Base-by-base conservation (phyloP, 1,140 invertebrate species). In the Heliothis subflexa region DNA sequence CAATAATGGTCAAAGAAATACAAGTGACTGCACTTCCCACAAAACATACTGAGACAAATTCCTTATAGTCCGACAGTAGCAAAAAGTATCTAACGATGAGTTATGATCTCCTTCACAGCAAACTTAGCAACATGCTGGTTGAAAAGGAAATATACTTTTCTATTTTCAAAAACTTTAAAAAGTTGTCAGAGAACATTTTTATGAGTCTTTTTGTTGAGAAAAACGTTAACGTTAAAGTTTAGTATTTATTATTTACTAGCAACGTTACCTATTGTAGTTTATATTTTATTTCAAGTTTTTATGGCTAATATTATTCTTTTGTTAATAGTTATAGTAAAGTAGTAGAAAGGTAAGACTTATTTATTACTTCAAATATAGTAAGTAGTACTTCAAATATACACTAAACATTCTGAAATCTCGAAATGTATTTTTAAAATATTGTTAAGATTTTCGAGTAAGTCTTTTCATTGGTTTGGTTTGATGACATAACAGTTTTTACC, bases 31-130 rank as follows among this genome's bases (percentile, higher is more conserved):
- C 68, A 71, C 68, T 71, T 18, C 45, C 3, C 49, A 40, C 25
- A 54, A 55, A 71, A 71, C 33, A 18, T 12, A 47, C 49, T 12
- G 13, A 16, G 52, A 71, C 54, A 40, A 40, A 71, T 71, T 28
- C 55, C 47, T 18, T 21, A 71, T 14, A 33, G 21, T 71, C n/a
- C 25, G 12, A 70, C 47, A 52, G 47, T 54, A 71, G 25, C 40
- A 55, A 71, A 71, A 4, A 14, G 28, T 71, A 40, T 40, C 68
- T 71, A 71, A 71, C 50, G 25, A 71, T 71, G 50, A 71, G 68
- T 71, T 71, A 71, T 50, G 68, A 55, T 5, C 68, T 10, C 55
- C 28, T n/a, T 14, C 18, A 10, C 68, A 18, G 28, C 14, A n/a
- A 70, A 70, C 49, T 68, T 25, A 68, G 21, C 21, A 2, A 28